Base-by-base conservation (phyloP, 2,797 vertebrate species). In the Hephaestus fuliginosus region DNA sequence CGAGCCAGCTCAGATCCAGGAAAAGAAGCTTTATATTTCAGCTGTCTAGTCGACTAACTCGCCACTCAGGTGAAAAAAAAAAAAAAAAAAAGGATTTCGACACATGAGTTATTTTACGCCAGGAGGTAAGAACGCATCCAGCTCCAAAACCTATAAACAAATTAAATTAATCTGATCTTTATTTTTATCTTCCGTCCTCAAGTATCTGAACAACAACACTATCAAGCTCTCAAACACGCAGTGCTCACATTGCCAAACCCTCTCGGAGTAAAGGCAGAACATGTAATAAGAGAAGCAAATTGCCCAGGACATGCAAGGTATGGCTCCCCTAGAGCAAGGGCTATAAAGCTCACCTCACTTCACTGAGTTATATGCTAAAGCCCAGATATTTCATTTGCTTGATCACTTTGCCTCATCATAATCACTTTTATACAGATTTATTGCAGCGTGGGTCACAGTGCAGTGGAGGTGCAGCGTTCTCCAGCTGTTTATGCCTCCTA, bases 381-480 rank as follows among this genome's bases (percentile, higher is more conserved):
- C 87, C 81, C 74, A 86, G 90, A 94, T 93, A 95, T 95, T 94
- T 95, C 92, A 94, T 94, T 95, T 95, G 92, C 94, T 94, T 95
- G 95, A 95, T 95, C 94, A 95, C 93, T 91, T 95, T 93, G 91
- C 88, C 91, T 93, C 93, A 92, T 91, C 91, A 90, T 94, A 93
- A 94, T 93, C 91, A 90, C 91, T 92, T 95, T 89, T 46, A 85
- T 81, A 65, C 85, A 89, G 95, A 95, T 95, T 95, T 94, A 95
- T 95, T 72, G 89, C 86, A 13, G 67, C 56, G 44, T 74, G 86
- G 91, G 92, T 93, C 92, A 92, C 90, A 91, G 94, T 91, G 91
- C 92, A 79, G 89, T 88, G 85, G 91, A 89, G 89, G 89, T 91
- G 91, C 89, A 63, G 87, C 83, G 62, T 89, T 88, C 91, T 92